Evolutionary conservation across 2,797 vertebrate species (phyloP).

Genomic region (Pantherophis alleghaniensis): DNA sequence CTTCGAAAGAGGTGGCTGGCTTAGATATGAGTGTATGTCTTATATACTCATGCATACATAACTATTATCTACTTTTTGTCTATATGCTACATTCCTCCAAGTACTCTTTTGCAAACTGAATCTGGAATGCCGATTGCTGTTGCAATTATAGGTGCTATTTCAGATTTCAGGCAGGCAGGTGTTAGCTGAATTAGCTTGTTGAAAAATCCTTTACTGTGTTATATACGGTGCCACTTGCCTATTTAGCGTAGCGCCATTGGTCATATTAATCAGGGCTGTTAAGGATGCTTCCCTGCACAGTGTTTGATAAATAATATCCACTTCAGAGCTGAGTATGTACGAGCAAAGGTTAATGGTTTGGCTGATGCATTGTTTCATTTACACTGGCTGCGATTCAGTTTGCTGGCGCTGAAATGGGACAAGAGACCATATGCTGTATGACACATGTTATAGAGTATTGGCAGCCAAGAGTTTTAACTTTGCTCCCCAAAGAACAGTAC

Average conservation of each 20-base stretch:
- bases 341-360: conserved; percentile 50
- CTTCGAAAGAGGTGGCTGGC: background rate
- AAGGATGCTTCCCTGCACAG: conserved; percentile 43
- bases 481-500: background rate
- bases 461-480: conserved; percentile 38
- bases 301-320: conserved; percentile 59
- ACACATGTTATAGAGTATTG: background rate
- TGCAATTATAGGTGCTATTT: background rate
- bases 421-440: conserved; percentile 12
- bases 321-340: conserved; percentile 36
- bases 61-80: background rate
- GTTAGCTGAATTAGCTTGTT: background rate
- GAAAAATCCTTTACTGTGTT: background rate
- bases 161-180: background rate
- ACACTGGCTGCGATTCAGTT: conserved; percentile 33
- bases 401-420: conserved; percentile 41
- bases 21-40: background rate
- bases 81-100: background rate
- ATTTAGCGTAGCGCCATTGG: background rate
- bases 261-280: conserved; percentile 36
- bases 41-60: background rate
- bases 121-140: background rate
- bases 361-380: conserved; percentile 45
- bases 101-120: background rate
- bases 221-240: conserved; percentile 10